A percentile compares a stretch with the other conserved stretches of the same genome.
phyloP scores from a whole-genome alignment of 2,888 invertebrate genomes.

The Aphodius granarius region DNA sequence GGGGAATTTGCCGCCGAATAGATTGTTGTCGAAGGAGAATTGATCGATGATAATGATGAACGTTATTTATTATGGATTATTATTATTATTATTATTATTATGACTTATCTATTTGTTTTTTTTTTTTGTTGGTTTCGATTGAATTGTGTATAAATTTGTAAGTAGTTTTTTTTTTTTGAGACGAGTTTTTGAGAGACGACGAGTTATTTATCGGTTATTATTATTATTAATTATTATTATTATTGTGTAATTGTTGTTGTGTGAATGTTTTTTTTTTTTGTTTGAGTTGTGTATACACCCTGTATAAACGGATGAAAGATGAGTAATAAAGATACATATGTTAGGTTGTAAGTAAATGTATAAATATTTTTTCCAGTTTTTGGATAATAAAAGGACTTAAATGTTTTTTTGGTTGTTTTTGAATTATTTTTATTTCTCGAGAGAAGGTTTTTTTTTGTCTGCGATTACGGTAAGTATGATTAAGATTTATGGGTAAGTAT shows the following conservation, averaged over 20 bases:
- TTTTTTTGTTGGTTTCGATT: constrained; percentile 12
- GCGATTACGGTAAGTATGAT: not conserved
- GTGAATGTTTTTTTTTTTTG: not conserved
- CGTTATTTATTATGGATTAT: not conserved
- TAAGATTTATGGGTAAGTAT: not conserved
- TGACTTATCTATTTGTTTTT: constrained; percentile 7
- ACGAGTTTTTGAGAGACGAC: no score
- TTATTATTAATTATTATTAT: not conserved
- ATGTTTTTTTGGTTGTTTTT: not conserved
- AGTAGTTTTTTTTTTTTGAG: not conserved
- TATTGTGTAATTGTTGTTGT: not conserved
- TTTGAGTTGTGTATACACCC: not conserved
- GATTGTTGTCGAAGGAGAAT: constrained; percentile 24
- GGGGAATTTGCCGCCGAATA: not conserved
- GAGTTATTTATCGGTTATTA: not conserved
- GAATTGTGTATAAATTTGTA: not conserved
- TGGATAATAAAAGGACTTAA: not conserved
- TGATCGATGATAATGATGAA: constrained; percentile 14
- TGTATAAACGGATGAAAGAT: not conserved
- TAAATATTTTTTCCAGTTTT: not conserved
- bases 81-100: constrained; percentile 4
- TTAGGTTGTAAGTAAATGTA: not conserved
- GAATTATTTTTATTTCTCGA: not conserved
- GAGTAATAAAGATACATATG: not conserved
- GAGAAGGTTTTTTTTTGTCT: not conserved